Evolutionary conservation across 2,797 vertebrate species (phyloP).

Genomic region (Simalia tracyae): DNA sequence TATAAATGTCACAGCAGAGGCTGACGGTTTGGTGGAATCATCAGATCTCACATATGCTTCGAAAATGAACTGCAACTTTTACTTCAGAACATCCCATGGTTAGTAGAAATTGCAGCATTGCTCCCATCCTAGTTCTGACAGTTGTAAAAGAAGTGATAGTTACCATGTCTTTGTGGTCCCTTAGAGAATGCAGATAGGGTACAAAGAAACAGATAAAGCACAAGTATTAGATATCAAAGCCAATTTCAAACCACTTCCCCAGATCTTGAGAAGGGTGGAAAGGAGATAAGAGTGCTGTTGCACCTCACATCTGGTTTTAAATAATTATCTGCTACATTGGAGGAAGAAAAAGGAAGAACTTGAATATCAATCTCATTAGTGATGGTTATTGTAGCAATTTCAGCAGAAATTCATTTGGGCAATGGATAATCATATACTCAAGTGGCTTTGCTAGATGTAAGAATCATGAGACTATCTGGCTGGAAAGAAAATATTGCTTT

Average conservation of each 20-base stretch:
- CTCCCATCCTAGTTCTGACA: conserved; percentile 7
- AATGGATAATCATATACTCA: conserved; percentile 9
- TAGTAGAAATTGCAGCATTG: conserved; percentile 39
- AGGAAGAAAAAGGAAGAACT: not conserved
- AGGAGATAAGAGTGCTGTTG: conserved; percentile 19
- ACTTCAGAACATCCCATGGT: conserved; percentile 28
- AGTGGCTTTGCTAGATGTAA: not conserved
- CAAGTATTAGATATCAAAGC: not conserved
- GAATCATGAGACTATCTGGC: not conserved
- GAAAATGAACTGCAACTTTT: not conserved
- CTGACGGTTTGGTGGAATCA: not conserved
- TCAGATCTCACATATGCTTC: not conserved
- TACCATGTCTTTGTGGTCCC: conserved; percentile 31
- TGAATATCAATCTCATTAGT: conserved; percentile 20
- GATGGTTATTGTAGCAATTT: not conserved
- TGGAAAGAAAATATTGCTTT: not conserved
- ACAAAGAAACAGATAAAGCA: conserved; percentile 16
- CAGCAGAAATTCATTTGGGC: conserved; percentile 16
- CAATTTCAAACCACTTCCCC: conserved; percentile 5
- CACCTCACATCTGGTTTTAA: conserved; percentile 11
- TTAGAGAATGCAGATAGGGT: conserved; percentile 3
- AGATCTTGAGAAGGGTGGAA: not conserved
- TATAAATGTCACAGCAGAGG: not conserved
- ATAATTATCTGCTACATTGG: conserved; percentile 14
- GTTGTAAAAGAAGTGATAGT: conserved; percentile 1